Evolutionary conservation across 2,888 invertebrate genomes (phyloP).

Genomic region (Horisme vitalbata): DNA sequence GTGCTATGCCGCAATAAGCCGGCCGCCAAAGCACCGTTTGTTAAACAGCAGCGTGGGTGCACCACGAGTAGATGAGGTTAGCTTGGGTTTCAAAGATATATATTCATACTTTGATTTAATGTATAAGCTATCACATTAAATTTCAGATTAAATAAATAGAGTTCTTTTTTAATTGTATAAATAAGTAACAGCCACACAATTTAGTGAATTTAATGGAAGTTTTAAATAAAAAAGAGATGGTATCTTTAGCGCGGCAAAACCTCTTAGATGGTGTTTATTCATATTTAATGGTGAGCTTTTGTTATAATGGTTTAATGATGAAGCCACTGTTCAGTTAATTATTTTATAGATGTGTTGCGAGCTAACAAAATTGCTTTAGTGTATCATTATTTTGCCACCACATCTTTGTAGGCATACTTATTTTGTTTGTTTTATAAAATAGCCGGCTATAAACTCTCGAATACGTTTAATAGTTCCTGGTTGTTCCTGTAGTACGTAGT

Average conservation of each 20-base stretch:
- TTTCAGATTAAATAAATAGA: no score
- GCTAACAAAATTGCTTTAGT: conserved; percentile 52
- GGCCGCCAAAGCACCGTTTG: no score
- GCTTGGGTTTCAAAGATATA: no score
- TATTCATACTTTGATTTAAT: no score
- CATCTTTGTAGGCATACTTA: conserved; percentile 39
- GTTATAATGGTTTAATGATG: conserved; percentile 62
- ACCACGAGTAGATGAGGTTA: no score
- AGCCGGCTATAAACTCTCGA: conserved; percentile 15
- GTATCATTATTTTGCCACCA: conserved; percentile 43
- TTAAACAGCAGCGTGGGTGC: no score
- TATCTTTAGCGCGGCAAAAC: conserved; percentile 47
- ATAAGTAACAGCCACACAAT: no score
- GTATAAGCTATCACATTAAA: no score
- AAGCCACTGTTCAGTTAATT: conserved; percentile 55
- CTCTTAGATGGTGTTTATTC: conserved; percentile 66
- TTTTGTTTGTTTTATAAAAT: conserved; percentile 51
- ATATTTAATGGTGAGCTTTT: conserved; percentile 65
- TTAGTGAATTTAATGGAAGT: conserved; percentile 47
- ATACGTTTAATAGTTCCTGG: conserved; percentile 1
- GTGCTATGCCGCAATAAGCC: no score
- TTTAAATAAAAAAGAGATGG: conserved; percentile 46
- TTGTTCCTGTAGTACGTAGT: conserved; percentile 5
- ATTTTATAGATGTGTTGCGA: conserved; percentile 54
- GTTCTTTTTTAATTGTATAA: no score